A percentile compares a stretch with the other conserved stretches of the same genome.
phyloP scores from a whole-genome alignment of 2,888 invertebrate species.

The Geotrupes spiniger region DNA sequence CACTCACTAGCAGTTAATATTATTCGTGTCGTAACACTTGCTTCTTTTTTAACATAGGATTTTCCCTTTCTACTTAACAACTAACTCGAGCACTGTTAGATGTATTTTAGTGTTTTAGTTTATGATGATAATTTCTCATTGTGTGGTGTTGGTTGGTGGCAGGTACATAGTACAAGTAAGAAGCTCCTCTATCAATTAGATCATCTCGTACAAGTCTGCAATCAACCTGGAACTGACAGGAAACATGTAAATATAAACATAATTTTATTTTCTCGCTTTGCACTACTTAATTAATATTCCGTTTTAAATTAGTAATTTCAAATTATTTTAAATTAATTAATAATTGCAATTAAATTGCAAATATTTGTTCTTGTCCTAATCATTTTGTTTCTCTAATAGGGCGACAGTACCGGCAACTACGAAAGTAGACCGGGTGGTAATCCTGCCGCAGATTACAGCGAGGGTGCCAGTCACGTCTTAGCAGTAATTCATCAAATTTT shows the following conservation, averaged over 20 bases:
- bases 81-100: constrained; percentile 16
- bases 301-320: too few species aligned
- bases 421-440: constrained; percentile 65
- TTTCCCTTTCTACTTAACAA: constrained; percentile 16
- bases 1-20: constrained; percentile 6
- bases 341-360: too few species aligned
- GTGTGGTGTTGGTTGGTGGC: constrained; percentile 48
- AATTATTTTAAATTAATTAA: too few species aligned
- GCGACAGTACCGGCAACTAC: constrained; percentile 56
- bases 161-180: constrained; percentile 95
- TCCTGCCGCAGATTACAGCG: constrained; percentile 94
- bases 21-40: constrained; percentile 14
- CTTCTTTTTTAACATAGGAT: constrained; percentile 19
- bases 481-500: constrained; percentile 96
- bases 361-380: too few species aligned
- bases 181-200: constrained; percentile 93
- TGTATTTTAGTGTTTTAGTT: constrained; percentile 10
- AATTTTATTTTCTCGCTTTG: too few species aligned
- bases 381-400: constrained; percentile 30
- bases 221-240: constrained; percentile 80
- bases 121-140: constrained; percentile 9
- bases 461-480: constrained; percentile 93
- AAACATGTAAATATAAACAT: constrained; percentile 65
- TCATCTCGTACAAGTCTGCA: constrained; percentile 93
- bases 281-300: too few species aligned